These are phyloP conservation scores for Eriocheir sinensis DNA, from an alignment of 1,140 invertebrate species.

Conservation along the genomic window DNA sequence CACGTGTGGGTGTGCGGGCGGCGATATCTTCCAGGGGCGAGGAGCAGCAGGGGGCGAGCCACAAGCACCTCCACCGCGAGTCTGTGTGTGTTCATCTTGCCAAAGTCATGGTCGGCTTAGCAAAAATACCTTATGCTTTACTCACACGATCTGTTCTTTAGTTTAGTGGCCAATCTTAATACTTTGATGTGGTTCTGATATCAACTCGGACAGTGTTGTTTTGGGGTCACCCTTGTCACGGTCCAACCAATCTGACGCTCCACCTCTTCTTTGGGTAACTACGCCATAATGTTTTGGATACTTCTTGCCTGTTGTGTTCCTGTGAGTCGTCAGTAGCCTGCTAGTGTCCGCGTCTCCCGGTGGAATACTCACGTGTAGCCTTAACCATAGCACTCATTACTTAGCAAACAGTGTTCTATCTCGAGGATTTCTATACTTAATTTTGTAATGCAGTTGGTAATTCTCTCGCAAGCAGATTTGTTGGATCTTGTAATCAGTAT, in stretches of 20 bases:
- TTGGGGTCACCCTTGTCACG: not conserved
- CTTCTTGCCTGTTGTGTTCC: not conserved
- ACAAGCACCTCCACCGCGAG: no score
- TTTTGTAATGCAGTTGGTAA: not conserved
- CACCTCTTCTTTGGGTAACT: constrained; percentile 15
- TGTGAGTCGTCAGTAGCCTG: not conserved
- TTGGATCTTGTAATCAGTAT: constrained; percentile 11
- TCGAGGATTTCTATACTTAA: not conserved
- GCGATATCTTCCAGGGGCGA: no score
- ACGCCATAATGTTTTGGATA: not conserved
- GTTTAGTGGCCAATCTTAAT: no score
- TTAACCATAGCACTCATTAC: not conserved
- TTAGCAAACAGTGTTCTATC: not conserved
- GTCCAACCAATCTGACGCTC: not conserved
- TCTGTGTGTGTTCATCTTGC: not conserved
- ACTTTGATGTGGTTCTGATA: no score
- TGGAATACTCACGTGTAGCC: not conserved
- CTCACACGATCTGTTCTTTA: no score
- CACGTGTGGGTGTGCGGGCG: not conserved
- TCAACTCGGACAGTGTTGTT: not conserved
- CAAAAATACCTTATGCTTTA: not conserved
- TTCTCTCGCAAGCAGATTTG: not conserved
- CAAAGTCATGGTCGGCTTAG: not conserved
- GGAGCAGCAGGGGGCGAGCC: no score
- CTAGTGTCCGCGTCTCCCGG: not conserved